Conservation (phyloP, 2,113 vertebrate species). For the Callionymus lyra region DNA sequence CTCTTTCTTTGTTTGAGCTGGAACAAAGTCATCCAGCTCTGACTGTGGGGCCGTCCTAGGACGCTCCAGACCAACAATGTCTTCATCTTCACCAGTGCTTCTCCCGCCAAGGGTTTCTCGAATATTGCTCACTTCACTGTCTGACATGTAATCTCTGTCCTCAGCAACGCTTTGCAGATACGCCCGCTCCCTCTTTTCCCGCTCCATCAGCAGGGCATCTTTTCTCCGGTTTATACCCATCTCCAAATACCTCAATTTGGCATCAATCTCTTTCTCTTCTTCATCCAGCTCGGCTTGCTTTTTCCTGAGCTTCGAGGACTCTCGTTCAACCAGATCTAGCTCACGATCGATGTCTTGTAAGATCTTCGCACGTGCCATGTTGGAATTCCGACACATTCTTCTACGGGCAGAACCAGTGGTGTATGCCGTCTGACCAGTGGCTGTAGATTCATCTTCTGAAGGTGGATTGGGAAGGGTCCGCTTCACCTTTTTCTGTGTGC, state of each 20-base stretch:
- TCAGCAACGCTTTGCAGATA: conserved; percentile 97
- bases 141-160: conserved; percentile 97
- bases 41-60: conserved; percentile 90
- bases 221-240: conserved; percentile 97
- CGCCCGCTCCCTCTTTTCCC: conserved; percentile 92
- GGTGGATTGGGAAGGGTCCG: conserved; percentile 94
- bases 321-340: conserved; percentile 89
- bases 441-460: conserved; percentile 77
- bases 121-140: conserved; percentile 92
- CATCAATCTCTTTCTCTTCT: conserved; percentile 98
- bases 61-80: conserved; percentile 79
- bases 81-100: conserved; percentile 53
- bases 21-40: conserved; percentile 85
- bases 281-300: conserved; percentile 96
- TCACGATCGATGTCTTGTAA: conserved; percentile 97
- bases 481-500: conserved; percentile 94
- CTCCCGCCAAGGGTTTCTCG: conserved; percentile 77
- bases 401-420: conserved; percentile 80
- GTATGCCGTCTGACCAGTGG: conserved; percentile 72
- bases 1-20: conserved; percentile 87
- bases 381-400: conserved; percentile 88
- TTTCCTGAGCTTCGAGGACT: conserved; percentile 96
- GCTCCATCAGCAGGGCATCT: conserved; percentile 87
- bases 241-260: conserved; percentile 91
- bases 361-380: conserved; percentile 97